These are phyloP conservation scores for Balearica regulorum DNA, from an alignment of 2,797 vertebrate genomes.

Conservation along the genomic window DNA sequence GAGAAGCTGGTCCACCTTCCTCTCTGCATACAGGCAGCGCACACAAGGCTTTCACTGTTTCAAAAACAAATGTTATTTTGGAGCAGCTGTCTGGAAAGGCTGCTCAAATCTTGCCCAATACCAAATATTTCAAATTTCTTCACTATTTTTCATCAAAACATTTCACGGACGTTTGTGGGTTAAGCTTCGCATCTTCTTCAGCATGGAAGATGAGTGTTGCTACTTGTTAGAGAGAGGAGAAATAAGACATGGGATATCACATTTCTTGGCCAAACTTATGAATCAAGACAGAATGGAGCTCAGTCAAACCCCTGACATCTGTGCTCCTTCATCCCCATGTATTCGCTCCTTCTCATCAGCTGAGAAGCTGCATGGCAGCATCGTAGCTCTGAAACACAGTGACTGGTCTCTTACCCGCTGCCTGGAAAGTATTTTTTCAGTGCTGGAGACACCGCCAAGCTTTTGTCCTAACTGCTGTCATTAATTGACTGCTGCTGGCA, in stretches of 20 bases:
- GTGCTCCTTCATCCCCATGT: neutral
- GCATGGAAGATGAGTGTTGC: neutral
- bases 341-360: neutral
- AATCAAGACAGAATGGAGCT: neutral
- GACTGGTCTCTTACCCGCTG: fast-evolving
- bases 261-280: neutral
- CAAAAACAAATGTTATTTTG: neutral
- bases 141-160: neutral
- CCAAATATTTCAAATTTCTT: neutral
- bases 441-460: neutral
- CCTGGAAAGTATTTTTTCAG: neutral
- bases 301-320: neutral
- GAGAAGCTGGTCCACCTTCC: neutral
- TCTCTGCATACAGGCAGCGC: neutral
- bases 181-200: neutral
- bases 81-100: neutral
- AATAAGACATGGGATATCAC: neutral
- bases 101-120: neutral
- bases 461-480: neutral
- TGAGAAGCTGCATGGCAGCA: neutral
- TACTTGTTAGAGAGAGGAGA: neutral
- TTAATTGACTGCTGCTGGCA: neutral
- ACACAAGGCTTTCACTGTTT: neutral
- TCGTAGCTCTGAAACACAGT: neutral
- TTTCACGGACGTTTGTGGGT: neutral